phyloP scores from a whole-genome alignment of 2,113 vertebrate species.

The Pungitius pungitius region DNA sequence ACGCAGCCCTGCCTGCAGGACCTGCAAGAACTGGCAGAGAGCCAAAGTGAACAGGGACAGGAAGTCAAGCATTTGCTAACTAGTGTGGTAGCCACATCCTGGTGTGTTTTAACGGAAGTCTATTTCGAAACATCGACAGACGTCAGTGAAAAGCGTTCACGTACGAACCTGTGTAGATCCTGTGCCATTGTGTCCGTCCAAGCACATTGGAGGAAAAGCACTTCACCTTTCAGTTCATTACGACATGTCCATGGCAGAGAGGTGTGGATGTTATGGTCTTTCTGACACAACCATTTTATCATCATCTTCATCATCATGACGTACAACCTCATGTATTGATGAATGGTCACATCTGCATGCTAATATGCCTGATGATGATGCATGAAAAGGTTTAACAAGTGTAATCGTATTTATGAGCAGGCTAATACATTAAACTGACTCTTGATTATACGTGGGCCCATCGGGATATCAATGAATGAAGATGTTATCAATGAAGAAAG shows the following conservation, averaged over 20 bases:
- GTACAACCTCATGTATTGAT: too few relatives aligned
- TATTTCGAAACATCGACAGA: not conserved
- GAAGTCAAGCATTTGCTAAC: slow-evolving; percentile 37
- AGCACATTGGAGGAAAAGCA: not conserved
- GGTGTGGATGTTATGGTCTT: slow-evolving; percentile 1
- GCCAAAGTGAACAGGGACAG: slow-evolving; percentile 24
- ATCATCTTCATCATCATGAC: too few relatives aligned
- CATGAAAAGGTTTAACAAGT: not conserved
- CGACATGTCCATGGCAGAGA: not conserved
- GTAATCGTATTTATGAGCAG: not conserved
- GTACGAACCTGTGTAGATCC: not conserved
- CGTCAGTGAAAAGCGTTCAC: too few relatives aligned
- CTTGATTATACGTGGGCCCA: too few relatives aligned
- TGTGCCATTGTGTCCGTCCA: not conserved
- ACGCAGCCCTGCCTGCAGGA: slow-evolving; percentile 1
- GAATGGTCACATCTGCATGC: not conserved
- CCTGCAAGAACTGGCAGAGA: slow-evolving; percentile 11
- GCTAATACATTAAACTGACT: not conserved
- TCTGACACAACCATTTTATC: too few relatives aligned
- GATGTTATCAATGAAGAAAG: not conserved
- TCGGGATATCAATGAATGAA: too few relatives aligned
- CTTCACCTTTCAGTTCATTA: not conserved
- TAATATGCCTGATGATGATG: not conserved
- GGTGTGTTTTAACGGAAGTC: not conserved
- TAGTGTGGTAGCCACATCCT: slow-evolving; percentile 28